Percentiles rank a stretch among this genome's conserved stretches.
Conservation (phyloP, 2,113 vertebrate genomes). For the Dissostichus mawsoni region DNA sequence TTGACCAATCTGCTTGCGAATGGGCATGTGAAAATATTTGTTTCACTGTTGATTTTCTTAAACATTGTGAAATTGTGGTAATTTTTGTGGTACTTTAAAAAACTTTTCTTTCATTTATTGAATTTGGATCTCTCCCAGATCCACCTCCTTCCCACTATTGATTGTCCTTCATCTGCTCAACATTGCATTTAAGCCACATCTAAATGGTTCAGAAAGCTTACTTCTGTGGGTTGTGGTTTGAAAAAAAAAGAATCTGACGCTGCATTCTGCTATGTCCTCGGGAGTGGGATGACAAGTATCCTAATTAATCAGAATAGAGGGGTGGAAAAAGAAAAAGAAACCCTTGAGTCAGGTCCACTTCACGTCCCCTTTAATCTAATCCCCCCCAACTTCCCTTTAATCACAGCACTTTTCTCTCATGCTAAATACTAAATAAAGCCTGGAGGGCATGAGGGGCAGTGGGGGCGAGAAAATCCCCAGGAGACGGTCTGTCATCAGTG, state of each 20-base stretch:
- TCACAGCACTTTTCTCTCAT: conserved; percentile 65
- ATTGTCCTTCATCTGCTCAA: conserved; percentile 58
- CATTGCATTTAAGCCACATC: conserved; percentile 55
- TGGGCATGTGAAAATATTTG: not conserved
- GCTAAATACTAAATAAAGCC: conserved; percentile 72
- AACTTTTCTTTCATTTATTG: conserved; percentile 17
- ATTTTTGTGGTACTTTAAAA: conserved; percentile 16
- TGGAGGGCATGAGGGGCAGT: conserved; percentile 27
- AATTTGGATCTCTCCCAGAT: no score
- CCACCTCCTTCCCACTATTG: conserved; percentile 43
- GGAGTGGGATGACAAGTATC: conserved; percentile 65
- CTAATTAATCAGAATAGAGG: conserved; percentile 60
- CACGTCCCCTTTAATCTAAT: conserved; percentile 73
- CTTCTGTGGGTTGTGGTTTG: conserved; percentile 50
- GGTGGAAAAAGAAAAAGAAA: conserved; percentile 42
- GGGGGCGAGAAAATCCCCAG: conserved; percentile 45
- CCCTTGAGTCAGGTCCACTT: conserved; percentile 60
- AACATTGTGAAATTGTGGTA: not conserved
- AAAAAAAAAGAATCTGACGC: conserved; percentile 40
- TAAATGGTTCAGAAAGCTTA: conserved; percentile 61
- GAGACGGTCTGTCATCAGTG: conserved; percentile 58
- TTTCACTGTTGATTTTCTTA: not conserved
- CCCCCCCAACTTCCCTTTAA: conserved; percentile 68
- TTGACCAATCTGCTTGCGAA: no score
- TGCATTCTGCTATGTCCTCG: conserved; percentile 57